A percentile compares a stretch with the other conserved stretches of the same genome.
Conservation (phyloP, 1,140 invertebrate species). For the Hylyphantes graminicola region DNA sequence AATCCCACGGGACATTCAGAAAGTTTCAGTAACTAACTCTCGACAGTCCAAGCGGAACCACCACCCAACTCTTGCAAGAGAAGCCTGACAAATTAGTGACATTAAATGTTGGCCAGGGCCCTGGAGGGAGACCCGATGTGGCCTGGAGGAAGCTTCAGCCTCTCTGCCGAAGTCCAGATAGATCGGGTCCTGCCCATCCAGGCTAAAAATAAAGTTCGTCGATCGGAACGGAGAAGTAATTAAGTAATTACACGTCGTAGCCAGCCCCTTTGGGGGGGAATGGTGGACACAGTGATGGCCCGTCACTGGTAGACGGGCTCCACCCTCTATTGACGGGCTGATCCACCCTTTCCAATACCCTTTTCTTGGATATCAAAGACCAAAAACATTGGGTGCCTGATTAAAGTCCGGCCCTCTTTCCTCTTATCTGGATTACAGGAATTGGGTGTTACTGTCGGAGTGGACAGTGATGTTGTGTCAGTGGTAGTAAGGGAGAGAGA, state of each 20-base stretch:
- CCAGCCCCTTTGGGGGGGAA: slow-evolving; percentile 28
- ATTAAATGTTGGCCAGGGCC: slow-evolving; percentile 25
- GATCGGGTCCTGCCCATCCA: slow-evolving; percentile 25
- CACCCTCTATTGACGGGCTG: slow-evolving; percentile 22
- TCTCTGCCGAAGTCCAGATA: slow-evolving; percentile 5
- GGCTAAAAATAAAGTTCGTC: slow-evolving; percentile 49
- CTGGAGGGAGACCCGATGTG: slow-evolving; percentile 5
- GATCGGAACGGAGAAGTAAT: slow-evolving; percentile 52
- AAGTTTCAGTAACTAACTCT: slow-evolving; percentile 17
- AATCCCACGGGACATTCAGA: not conserved
- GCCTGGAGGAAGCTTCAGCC: not conserved
- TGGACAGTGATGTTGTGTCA: no score
- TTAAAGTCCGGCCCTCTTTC: slow-evolving; percentile 50
- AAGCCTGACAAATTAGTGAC: slow-evolving; percentile 38
- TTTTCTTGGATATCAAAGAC: not conserved
- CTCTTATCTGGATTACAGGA: not conserved
- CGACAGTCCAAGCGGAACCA: slow-evolving; percentile 10
- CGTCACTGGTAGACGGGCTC: slow-evolving; percentile 39
- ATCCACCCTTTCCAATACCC: slow-evolving; percentile 25
- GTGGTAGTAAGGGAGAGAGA: no score
- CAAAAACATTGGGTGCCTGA: slow-evolving; percentile 45
- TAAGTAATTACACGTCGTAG: slow-evolving; percentile 56
- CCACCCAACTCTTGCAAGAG: not conserved
- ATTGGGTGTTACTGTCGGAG: no score
- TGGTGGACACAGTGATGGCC: slow-evolving; percentile 51